Evolutionary conservation across 2,113 vertebrate species (phyloP), one percentile per base, ranked within the genome.

Genomic region (Rhipidura dahli): DNA sequence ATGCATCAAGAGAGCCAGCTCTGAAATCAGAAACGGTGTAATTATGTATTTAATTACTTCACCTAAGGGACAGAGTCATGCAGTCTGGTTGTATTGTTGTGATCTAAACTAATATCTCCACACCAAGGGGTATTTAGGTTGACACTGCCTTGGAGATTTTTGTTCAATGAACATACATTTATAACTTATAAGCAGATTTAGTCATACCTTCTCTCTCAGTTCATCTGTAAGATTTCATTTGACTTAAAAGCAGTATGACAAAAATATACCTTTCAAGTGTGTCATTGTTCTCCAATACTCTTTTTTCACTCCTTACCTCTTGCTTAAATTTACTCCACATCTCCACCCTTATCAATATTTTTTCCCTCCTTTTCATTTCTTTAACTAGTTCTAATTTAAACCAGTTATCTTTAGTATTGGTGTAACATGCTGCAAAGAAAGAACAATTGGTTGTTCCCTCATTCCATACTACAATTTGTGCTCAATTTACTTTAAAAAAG

Each of bases 41-140:
- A 94, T 94, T 87, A 95, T 31, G 47, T 33, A 75, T 89, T 89
- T 94, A 94, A 91, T 91, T 96, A 87, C 51, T 27, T 78, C 72
- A 94, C 77, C 60, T 87, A 75, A 75, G 77, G 81, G 73, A 89
- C 31, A 59, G n/a, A 83, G 9, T 54, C 72, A 78, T 50, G 39
- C 16, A 61, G 39, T 45, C 72, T 73, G 35, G 19, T 80, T 81
- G 35, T 42, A 81, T 26, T 70, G 15, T 78, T 94, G 66, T 54
- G 64, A 91, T 84, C 77, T 87, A 60, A 87, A 87, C 39, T 89
- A 78, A 24, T 82, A 70, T 51, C 56, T 82, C 56, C 71, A 49
- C n/a, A 76, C 11, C 24, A 56, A 56, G 12, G 9, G 42, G 35
- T 70, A 35, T 31, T 78, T 65, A 42, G 9, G 27, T 56, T 93